Evolutionary conservation across 2,797 vertebrate genomes (phyloP), one percentile per base, ranked within the genome.

Genomic region (Nannoperca australis): DNA sequence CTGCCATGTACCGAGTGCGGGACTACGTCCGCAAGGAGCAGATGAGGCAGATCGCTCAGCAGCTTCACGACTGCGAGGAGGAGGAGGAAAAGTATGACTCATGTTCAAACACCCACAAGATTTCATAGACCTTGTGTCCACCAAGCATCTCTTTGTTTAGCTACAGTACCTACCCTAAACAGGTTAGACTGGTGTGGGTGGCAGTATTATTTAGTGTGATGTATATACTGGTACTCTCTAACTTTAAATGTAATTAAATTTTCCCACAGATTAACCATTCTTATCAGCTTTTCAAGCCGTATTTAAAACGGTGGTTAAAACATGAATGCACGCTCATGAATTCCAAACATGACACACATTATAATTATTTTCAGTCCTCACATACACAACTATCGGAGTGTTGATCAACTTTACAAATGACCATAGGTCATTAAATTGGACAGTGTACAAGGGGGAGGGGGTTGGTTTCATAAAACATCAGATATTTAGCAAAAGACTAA

Each of bases 1-100:
- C 95, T 0, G 94, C 96, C 81, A 91, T 96, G 91, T 96, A 96
- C 79, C 89, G 95, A 2, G 94, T 96, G 55, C 80, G 95, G 14
- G 95, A 96, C 85, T 96, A 94, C 6, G 91, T 96, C 78, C 95
- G 94, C 79, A 96, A 95, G 86, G 95, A 96, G 84, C 95, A 96
- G 86, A 96, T 96, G 94, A 94, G 91, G 83, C 94, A 95, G 87
- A 95, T 96, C 3, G 92, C 91, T 13, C 92, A 90, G 71, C 94
- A 95, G 90, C 84, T 96, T 1, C 93, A 91, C 65, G 93, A 91
- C 18, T 15, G 53, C 36, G 78, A 93, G 5, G 92, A 92, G 7
- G 92, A 92, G 7, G 91, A 95, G 38, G 93, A 95, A 50, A 93
- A 64, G 96, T 95, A 91, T 45, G 90, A 84, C 30, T 79, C 85